Conservation (phyloP, 2,888 invertebrate genomes). For the Hybos culiciformis region DNA sequence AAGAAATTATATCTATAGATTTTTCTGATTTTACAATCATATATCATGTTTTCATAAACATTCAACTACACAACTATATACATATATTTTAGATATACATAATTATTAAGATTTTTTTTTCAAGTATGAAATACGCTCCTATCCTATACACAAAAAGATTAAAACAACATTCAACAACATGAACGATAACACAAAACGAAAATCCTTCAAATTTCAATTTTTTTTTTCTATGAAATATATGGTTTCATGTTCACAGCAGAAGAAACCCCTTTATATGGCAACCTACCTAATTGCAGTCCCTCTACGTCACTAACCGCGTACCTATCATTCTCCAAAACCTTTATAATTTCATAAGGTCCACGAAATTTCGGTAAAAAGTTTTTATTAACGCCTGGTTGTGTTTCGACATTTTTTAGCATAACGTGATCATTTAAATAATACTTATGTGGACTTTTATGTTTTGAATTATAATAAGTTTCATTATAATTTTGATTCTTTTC, state of each 20-base stretch:
- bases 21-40: no score
- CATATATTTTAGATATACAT: no score
- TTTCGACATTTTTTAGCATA: slow-evolving; percentile 14
- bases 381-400: slow-evolving; percentile 16
- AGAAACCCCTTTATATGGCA: slow-evolving; percentile 5
- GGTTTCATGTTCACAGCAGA: slow-evolving; percentile 7
- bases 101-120: no score
- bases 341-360: slow-evolving; percentile 15
- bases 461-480: slow-evolving; percentile 18
- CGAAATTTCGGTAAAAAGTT: slow-evolving; percentile 17
- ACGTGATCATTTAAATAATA: slow-evolving; percentile 17
- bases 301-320: slow-evolving; percentile 15
- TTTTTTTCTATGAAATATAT: background rate
- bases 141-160: no score
- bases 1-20: no score
- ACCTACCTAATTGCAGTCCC: slow-evolving; percentile 6
- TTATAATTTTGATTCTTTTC: slow-evolving; percentile 16
- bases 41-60: no score
- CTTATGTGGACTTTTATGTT: slow-evolving; percentile 14
- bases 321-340: slow-evolving; percentile 13
- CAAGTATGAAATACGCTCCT: no score
- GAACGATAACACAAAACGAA: no score
- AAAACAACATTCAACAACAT: no score
- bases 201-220: background rate
- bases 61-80: no score